phyloP scores from a whole-genome alignment of 2,888 invertebrate species.

The Lasius fuliginosus region DNA sequence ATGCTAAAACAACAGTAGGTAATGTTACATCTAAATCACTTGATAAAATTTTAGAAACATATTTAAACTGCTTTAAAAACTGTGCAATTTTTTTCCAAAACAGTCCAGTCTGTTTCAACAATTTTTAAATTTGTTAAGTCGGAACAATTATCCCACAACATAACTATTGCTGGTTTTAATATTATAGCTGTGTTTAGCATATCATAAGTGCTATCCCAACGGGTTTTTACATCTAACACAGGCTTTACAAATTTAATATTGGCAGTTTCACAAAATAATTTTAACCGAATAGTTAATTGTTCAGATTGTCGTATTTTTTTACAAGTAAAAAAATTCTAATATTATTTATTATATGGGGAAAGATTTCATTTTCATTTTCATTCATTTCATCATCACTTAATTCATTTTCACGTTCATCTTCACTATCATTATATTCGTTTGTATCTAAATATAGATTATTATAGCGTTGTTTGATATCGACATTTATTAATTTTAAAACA shows the following conservation, averaged over 20 bases:
- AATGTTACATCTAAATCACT: neutral
- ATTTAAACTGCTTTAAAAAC: conserved; percentile 13
- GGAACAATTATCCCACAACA: neutral
- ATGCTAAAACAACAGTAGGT: neutral
- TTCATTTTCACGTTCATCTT: neutral
- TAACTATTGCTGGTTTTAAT: conserved; percentile 1
- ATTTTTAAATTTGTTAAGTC: conserved; percentile 2
- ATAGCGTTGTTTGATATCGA: neutral
- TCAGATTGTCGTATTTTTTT: conserved; percentile 5
- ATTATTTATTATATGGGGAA: conserved; percentile 22
- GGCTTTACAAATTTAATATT: conserved; percentile 27
- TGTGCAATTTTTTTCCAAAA: conserved; percentile 17
- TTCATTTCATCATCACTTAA: conserved; percentile 8
- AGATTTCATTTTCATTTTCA: neutral
- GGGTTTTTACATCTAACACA: conserved; percentile 3
- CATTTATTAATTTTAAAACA: conserved; percentile 6
- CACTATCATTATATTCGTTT: conserved; percentile 13
- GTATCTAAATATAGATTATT: conserved; percentile 1
- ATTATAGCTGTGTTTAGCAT: conserved; percentile 10
- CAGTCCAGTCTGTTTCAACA: conserved; percentile 2
- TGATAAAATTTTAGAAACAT: conserved; percentile 15
- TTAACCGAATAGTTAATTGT: conserved; percentile 17
- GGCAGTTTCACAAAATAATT: conserved; percentile 21
- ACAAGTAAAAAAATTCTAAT: conserved; percentile 6
- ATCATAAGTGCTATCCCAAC: conserved; percentile 7